Evolutionary conservation across 2,888 invertebrate species (phyloP).

Genomic region (Blera fallax): DNA sequence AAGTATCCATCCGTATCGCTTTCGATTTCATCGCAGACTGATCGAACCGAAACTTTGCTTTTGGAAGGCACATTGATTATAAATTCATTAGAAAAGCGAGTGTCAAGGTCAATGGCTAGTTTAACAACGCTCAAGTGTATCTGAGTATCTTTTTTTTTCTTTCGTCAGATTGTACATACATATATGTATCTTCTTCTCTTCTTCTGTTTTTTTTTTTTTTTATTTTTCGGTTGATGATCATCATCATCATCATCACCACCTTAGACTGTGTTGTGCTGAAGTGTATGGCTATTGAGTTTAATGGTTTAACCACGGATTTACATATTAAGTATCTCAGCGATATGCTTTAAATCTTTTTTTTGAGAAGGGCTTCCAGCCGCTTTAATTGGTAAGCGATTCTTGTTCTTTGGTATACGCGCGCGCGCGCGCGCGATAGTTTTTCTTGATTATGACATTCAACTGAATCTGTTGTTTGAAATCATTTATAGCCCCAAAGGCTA

Average conservation of each 20-base stretch:
- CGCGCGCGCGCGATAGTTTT: not conserved
- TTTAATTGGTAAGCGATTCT: constrained; percentile 31
- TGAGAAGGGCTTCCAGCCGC: constrained; percentile 35
- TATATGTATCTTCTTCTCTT: constrained; percentile 26
- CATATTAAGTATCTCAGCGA: constrained; percentile 48
- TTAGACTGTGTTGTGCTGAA: constrained; percentile 41
- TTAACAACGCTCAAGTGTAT: constrained; percentile 55
- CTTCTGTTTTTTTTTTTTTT: constrained; percentile 27
- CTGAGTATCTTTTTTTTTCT: constrained; percentile 36
- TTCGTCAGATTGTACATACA: constrained; percentile 8
- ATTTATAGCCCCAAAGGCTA: constrained; percentile 5
- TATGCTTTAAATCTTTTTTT: constrained; percentile 7
- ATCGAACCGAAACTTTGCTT: constrained; percentile 76
- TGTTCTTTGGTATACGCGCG: constrained; percentile 22
- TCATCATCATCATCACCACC: constrained; percentile 14
- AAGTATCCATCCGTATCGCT: constrained; percentile 77
- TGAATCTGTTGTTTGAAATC: not conserved
- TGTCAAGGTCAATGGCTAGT: constrained; percentile 79
- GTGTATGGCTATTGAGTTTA: constrained; percentile 47
- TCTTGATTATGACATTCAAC: not conserved
- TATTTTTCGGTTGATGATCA: constrained; percentile 10
- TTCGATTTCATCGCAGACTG: constrained; percentile 80
- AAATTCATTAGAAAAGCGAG: constrained; percentile 78
- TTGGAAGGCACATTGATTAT: constrained; percentile 74
- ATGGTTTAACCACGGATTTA: constrained; percentile 53